phyloP scores from a whole-genome alignment of 2,888 invertebrate species.

The Drosophila helvetica region DNA sequence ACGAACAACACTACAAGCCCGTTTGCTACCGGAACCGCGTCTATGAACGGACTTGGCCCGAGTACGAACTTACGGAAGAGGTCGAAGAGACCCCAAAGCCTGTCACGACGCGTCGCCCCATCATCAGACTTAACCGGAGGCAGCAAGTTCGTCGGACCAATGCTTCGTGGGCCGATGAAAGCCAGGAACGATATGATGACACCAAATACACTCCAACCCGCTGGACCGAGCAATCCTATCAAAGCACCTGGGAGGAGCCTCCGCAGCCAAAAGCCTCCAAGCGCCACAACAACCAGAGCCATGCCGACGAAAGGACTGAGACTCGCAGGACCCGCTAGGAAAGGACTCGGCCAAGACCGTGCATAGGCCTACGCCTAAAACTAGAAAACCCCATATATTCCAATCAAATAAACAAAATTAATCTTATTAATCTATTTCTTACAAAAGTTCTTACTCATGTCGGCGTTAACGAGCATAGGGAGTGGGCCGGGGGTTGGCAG shows the following conservation, averaged over 20 bases:
- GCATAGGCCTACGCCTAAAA: neutral
- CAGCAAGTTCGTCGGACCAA: too few relatives aligned
- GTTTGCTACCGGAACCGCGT: neutral
- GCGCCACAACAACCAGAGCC: neutral
- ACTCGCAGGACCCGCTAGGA: neutral
- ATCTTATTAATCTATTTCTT: too few relatives aligned
- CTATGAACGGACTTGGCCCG: conserved; percentile 1
- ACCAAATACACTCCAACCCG: too few relatives aligned
- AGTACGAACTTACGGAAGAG: neutral
- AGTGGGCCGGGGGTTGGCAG: too few relatives aligned
- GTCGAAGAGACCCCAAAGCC: neutral
- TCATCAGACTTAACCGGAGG: too few relatives aligned
- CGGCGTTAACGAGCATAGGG: too few relatives aligned
- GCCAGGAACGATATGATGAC: too few relatives aligned
- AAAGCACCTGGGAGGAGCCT: too few relatives aligned
- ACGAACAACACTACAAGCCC: neutral
- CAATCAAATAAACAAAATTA: neutral
- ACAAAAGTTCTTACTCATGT: too few relatives aligned
- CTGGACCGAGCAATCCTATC: too few relatives aligned
- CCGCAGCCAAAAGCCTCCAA: neutral
- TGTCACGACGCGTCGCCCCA: too few relatives aligned
- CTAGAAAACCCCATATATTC: neutral
- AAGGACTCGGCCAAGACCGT: neutral
- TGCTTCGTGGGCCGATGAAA: too few relatives aligned
- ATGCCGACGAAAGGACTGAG: neutral